Evolutionary conservation across 2,888 invertebrate species (phyloP).

Genomic region (Hypercompe scribonia): DNA sequence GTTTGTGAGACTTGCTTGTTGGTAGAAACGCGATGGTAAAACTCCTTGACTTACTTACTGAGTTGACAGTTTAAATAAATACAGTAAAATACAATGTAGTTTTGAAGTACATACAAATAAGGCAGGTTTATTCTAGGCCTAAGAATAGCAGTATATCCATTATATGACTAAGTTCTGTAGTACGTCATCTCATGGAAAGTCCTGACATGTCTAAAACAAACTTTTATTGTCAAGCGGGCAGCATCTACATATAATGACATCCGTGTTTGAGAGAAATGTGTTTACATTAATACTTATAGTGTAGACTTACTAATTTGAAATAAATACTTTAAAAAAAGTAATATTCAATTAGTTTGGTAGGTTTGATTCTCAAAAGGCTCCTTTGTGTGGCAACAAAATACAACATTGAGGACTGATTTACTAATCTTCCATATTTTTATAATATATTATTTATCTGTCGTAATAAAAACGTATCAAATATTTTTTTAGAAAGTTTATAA

Average conservation of each 20-base stretch:
- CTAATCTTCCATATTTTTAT: background rate
- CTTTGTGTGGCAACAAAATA: background rate
- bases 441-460: too few species aligned
- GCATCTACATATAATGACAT: constrained; percentile 46
- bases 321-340: background rate
- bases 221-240: constrained; percentile 45
- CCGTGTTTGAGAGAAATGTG: constrained; percentile 36
- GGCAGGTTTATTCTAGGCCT: background rate
- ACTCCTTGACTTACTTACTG: constrained; percentile 7
- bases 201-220: constrained; percentile 16
- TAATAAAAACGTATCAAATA: background rate
- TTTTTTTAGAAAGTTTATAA: too few species aligned
- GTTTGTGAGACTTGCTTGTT: background rate
- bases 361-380: too few species aligned
- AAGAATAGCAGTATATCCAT: constrained; percentile 12
- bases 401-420: too few species aligned
- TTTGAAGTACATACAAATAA: constrained; percentile 2
- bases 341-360: background rate
- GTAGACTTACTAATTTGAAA: background rate
- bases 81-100: constrained; percentile 2
- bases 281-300: background rate
- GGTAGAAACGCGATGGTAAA: constrained; percentile 5
- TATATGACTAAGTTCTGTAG: constrained; percentile 5
- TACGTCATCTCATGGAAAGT: constrained; percentile 18
- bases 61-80: constrained; percentile 1